A percentile compares a stretch with the other conserved stretches of the same genome.
Conservation (phyloP, 2,113 vertebrate species). For the Fulmarus glacialis region DNA sequence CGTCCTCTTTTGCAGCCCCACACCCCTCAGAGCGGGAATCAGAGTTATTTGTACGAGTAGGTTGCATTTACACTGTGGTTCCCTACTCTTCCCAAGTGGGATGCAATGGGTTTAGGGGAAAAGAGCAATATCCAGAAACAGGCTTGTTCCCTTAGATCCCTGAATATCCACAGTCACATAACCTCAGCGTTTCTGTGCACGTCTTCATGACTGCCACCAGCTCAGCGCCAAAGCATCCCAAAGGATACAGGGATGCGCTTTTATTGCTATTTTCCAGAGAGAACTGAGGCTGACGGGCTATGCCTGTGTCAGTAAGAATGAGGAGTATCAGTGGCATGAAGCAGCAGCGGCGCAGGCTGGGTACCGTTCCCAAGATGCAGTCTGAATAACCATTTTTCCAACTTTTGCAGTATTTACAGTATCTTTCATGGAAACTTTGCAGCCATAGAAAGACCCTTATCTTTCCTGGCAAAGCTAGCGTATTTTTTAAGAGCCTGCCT, state of each 20-base stretch:
- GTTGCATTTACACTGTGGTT: neutral
- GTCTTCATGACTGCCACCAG: neutral
- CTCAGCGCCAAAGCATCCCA: neutral
- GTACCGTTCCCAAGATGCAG: neutral
- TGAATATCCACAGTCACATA: neutral
- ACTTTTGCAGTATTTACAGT: neutral
- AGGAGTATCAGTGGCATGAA: neutral
- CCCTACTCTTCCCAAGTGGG: neutral
- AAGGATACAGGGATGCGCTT: neutral
- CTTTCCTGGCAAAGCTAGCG: conserved; percentile 5
- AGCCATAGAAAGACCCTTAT: neutral
- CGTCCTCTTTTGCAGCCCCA: neutral
- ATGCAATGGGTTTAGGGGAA: neutral
- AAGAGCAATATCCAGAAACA: neutral
- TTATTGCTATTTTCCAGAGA: neutral
- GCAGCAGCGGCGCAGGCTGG: neutral
- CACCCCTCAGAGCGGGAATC: neutral
- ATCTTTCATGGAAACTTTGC: neutral
- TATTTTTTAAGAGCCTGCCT: neutral
- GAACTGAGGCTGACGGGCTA: rapidly evolving
- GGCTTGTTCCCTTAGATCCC: neutral
- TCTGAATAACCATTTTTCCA: neutral
- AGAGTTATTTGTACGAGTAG: neutral
- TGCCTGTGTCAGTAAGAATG: neutral
- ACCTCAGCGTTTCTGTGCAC: neutral